Base-by-base conservation (phyloP, 2,888 invertebrate species). In the Julus scanicus region DNA sequence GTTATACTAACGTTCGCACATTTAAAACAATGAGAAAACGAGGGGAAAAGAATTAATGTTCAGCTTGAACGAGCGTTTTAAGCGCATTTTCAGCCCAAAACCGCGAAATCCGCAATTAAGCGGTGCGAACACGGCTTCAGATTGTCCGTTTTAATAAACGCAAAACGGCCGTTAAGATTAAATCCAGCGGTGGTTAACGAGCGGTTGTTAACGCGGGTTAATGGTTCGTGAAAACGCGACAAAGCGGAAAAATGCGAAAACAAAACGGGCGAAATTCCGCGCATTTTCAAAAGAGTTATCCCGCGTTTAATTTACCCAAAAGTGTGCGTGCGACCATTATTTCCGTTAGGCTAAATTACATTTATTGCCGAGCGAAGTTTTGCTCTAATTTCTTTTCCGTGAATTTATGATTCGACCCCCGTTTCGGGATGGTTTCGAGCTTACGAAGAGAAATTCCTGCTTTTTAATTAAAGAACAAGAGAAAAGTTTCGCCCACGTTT, bases 81-180 rank as follows among this genome's bases (percentile, higher is more conserved):
- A 48, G 48, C 48, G 48, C 48, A 57, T 57, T 57, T 57, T 57
- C 57, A 57, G 15, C 57, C 57, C 11, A 57, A 57, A 57, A 57
- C 57, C 57, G 57, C 57, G 57, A 57, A 15, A 57, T 57, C 57
- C 57, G 57, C 57, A 11, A 57, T 57, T 57, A 57, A 57, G 4
- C 57, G 57, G 11, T 17, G 57, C 57, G 57, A 57, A 57, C 57
- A 57, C 57, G 57, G 15, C 15, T 57, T 57, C 57, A 17, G 15
- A 57, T 57, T 57, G 57, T 57, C 57, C 57, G 57, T 57, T 57
- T 57, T 57, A 57, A 57, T 57, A 57, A 57, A 57, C 57, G 57
- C 57, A 57, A 57, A 57, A 15, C 57, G 57, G 57, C 57, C 15
- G 15, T 57, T 57, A 57, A 11, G 57, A 11, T 15, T 15, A 15